These are phyloP conservation scores for Pararge aegeria DNA, from an alignment of 1,140 invertebrate species.

Conservation along the genomic window DNA sequence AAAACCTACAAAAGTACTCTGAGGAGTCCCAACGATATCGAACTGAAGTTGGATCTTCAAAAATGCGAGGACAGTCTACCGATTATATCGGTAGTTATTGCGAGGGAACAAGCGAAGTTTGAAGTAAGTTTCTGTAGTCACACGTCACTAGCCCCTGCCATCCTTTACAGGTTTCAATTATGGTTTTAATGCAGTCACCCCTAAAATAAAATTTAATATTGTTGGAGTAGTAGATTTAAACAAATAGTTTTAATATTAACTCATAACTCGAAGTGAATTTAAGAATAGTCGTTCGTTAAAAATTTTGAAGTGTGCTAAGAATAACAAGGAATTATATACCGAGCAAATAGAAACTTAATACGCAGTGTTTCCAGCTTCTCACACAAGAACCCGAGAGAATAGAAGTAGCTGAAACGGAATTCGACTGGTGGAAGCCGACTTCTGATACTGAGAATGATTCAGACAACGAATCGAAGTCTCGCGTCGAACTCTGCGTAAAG, in stretches of 20 bases:
- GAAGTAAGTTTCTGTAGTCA: conserved; percentile 46
- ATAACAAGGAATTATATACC: too few relatives aligned
- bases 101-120: conserved; percentile 89
- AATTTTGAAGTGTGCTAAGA: too few relatives aligned
- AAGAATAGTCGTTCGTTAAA: too few relatives aligned
- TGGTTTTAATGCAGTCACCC: too few relatives aligned
- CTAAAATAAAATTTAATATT: too few relatives aligned
- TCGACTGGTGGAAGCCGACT: conserved; percentile 77
- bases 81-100: conserved; percentile 88
- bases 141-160: background rate
- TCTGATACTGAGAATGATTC: conserved; percentile 49
- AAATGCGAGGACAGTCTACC: conserved; percentile 87
- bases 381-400: conserved; percentile 81
- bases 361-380: conserved; percentile 68
- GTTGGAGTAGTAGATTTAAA: too few relatives aligned
- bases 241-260: too few relatives aligned
- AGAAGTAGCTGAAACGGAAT: conserved; percentile 74
- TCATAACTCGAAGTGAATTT: too few relatives aligned
- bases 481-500: conserved; percentile 64
- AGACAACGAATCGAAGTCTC: conserved; percentile 41
- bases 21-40: conserved; percentile 85
- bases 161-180: too few relatives aligned
- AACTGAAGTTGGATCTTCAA: conserved; percentile 86
- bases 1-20: conserved; percentile 87
- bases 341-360: background rate